phyloP scores from a whole-genome alignment of 2,797 vertebrate genomes.

The Enoplosus armatus region DNA sequence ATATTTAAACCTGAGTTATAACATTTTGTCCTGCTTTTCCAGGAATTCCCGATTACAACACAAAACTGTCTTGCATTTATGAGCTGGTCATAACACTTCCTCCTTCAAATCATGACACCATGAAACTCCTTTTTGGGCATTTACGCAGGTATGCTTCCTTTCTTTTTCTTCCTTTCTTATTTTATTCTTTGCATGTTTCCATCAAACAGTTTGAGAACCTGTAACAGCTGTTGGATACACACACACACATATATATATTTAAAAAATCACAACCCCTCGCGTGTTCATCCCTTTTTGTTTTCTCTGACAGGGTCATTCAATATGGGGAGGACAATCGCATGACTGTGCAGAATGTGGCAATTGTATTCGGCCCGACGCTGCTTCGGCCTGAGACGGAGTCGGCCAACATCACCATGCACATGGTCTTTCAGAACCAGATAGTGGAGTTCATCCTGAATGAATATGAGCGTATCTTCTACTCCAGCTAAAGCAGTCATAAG shows the following conservation, averaged over 20 bases:
- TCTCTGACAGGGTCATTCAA: conserved; percentile 87
- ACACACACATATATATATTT: no score
- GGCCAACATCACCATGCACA: conserved; percentile 92
- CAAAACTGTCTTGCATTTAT: conserved; percentile 80
- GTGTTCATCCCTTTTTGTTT: neutral
- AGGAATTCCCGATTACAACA: conserved; percentile 88
- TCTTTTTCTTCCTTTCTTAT: neutral
- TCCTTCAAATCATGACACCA: conserved; percentile 88
- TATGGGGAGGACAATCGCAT: conserved; percentile 92
- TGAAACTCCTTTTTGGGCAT: conserved; percentile 92
- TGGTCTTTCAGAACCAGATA: conserved; percentile 98
- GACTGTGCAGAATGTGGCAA: conserved; percentile 94
- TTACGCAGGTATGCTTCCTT: conserved; percentile 87
- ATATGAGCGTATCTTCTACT: conserved; percentile 87
- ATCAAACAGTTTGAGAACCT: neutral
- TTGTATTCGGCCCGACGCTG: conserved; percentile 96
- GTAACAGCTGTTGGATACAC: no score
- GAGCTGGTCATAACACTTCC: conserved; percentile 90
- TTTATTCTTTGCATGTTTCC: neutral
- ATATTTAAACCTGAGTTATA: neutral
- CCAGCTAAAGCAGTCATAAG: conserved; percentile 56
- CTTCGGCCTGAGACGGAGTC: conserved; percentile 91
- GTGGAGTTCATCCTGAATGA: conserved; percentile 94
- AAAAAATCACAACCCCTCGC: neutral
- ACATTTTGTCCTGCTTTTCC: conserved; percentile 16